Percentiles rank a stretch among this genome's conserved stretches.
These are phyloP conservation scores for Henricia sp. DNA, from an alignment of 53 echinoderm and acorn worm species.

Conservation along the genomic window DNA sequence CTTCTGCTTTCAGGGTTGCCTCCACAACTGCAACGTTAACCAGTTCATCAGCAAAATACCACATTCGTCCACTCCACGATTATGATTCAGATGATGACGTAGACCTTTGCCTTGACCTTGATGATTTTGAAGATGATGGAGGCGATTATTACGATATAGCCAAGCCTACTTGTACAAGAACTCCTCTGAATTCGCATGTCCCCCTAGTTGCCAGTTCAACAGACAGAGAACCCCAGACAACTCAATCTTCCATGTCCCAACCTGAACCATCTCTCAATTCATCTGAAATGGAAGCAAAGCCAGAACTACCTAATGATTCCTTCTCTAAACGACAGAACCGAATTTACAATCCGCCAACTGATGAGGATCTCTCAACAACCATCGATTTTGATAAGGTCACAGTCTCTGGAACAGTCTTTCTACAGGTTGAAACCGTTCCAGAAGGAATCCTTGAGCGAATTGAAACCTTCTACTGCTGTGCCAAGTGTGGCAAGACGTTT, in stretches of 20 bases:
- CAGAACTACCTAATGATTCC: neutral
- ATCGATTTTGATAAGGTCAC: constrained; percentile 55
- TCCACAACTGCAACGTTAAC: neutral
- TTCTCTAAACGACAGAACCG: neutral
- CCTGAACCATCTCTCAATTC: neutral
- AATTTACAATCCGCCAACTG: constrained; percentile 40
- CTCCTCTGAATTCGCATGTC: neutral
- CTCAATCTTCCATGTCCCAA: neutral
- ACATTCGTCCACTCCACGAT: constrained; percentile 4
- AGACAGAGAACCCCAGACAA: neutral
- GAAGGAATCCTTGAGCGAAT: constrained; percentile 73
- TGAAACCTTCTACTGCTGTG: constrained; percentile 74
- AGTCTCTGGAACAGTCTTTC: constrained; percentile 31
- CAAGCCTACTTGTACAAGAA: neutral
- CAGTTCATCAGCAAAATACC: constrained; percentile 13
- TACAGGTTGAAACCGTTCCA: constrained; percentile 67
- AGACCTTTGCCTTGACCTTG: constrained; percentile 33
- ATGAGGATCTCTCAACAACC: neutral
- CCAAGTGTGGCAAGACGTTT: constrained; percentile 88
- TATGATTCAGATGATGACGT: constrained; percentile 47
- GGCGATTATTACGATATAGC: constrained; percentile 55
- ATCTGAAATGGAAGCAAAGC: neutral
- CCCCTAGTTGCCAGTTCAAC: neutral
- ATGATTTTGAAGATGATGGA: constrained; percentile 36
- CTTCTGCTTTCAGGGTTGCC: too few species aligned